These are phyloP conservation scores for Grallaria varia DNA, from an alignment of 2,113 vertebrate genomes.

Conservation along the genomic window DNA sequence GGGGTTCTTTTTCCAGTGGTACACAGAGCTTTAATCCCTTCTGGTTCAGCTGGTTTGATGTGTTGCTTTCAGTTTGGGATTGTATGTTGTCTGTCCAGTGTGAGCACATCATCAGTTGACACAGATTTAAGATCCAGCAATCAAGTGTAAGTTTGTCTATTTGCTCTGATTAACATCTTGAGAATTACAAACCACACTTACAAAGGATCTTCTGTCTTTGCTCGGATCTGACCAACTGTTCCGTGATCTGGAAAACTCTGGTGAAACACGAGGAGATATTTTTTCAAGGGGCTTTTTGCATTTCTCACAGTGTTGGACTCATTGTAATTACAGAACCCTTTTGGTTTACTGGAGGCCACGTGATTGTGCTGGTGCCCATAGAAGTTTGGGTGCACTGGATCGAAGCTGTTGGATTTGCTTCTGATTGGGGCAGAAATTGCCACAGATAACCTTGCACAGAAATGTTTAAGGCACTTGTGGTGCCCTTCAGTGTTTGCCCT, in stretches of 20 bases:
- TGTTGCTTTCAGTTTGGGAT: not conserved
- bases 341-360: accelerated
- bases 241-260: not conserved
- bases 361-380: not conserved
- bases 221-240: not conserved
- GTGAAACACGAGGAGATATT: not conserved
- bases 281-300: not conserved
- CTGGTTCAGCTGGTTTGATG: not conserved
- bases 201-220: not conserved
- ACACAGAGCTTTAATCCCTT: not conserved
- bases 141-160: not conserved
- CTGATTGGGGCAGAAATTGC: not conserved
- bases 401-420: not conserved
- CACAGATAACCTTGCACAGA: not conserved
- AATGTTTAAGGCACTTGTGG: not conserved
- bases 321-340: not conserved
- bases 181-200: not conserved
- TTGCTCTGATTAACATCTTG: not conserved
- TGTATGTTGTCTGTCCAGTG: not conserved
- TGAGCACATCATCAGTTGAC: not conserved
- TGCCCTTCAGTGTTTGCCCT: not conserved
- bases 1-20: not conserved
- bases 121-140: not conserved
- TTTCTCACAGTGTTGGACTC: not conserved
- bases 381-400: not conserved